These are phyloP conservation scores for Dicrostonyx torquatus DNA, from an alignment of 2,797 vertebrate genomes.

Conservation along the genomic window DNA sequence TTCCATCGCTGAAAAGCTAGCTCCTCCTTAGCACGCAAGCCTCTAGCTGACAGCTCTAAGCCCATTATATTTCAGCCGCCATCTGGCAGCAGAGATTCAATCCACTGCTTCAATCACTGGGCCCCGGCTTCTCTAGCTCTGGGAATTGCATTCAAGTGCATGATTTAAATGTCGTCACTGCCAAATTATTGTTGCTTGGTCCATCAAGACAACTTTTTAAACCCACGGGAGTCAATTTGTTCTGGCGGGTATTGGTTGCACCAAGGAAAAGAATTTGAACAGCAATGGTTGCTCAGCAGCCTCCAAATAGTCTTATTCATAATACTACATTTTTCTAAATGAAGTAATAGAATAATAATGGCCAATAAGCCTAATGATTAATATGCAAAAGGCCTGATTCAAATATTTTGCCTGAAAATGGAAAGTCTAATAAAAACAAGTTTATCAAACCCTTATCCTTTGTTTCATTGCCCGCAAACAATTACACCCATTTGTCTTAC, in stretches of 20 bases:
- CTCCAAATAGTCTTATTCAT: constrained; percentile 69
- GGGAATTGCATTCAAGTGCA: constrained; percentile 66
- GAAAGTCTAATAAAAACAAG: constrained; percentile 29
- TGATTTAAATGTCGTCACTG: constrained; percentile 75
- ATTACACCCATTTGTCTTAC: not conserved
- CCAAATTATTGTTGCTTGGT: constrained; percentile 77
- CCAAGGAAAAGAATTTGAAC: constrained; percentile 58
- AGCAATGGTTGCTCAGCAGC: constrained; percentile 60
- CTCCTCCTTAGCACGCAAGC: constrained; percentile 43
- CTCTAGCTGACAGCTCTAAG: constrained; percentile 62
- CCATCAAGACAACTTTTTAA: constrained; percentile 62
- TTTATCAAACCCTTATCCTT: constrained; percentile 25
- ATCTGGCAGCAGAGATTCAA: constrained; percentile 72
- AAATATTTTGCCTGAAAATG: constrained; percentile 43
- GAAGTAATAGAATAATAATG: constrained; percentile 70
- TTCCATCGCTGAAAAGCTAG: constrained; percentile 47
- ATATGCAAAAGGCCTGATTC: constrained; percentile 6
- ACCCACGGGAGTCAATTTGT: not conserved
- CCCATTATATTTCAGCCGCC: constrained; percentile 49
- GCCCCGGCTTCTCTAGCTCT: constrained; percentile 58
- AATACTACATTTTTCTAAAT: constrained; percentile 65
- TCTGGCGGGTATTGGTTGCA: constrained; percentile 52
- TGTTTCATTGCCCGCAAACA: not conserved
- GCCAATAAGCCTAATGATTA: constrained; percentile 66
- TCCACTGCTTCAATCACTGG: constrained; percentile 72